Evolutionary conservation across 2,888 invertebrate genomes (phyloP).

Genomic region (Campoletis raptor): DNA sequence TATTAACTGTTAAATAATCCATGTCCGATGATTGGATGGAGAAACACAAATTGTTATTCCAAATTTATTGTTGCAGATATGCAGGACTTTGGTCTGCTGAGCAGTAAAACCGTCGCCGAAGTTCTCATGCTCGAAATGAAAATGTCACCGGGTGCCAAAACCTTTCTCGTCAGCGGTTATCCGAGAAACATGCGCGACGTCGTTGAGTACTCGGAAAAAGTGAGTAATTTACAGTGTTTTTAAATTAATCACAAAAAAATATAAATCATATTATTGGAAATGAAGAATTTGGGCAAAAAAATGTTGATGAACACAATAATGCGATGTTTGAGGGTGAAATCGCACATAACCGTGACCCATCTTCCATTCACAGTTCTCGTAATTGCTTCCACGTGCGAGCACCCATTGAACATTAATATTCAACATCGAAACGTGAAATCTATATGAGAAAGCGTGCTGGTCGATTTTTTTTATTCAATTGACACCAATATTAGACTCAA

Average conservation of each 20-base stretch:
- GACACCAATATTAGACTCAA: slow-evolving; percentile 25
- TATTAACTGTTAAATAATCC: background rate
- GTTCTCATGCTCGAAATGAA: slow-evolving; percentile 97
- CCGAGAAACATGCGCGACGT: slow-evolving; percentile 96
- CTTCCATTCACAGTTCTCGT: slow-evolving; percentile 47
- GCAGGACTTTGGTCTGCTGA: slow-evolving; percentile 94
- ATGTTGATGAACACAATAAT: background rate
- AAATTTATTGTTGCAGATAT: slow-evolving; percentile 87
- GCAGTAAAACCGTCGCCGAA: slow-evolving; percentile 95
- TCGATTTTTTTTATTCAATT: slow-evolving; percentile 23
- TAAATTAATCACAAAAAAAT: background rate
- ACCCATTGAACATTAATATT: slow-evolving; percentile 49
- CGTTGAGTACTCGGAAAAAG: slow-evolving; percentile 96
- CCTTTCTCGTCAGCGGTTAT: slow-evolving; percentile 95
- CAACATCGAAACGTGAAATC: slow-evolving; percentile 36
- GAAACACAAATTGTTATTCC: background rate
- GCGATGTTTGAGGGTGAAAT: background rate
- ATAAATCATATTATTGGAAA: background rate
- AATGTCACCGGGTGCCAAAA: slow-evolving; percentile 95
- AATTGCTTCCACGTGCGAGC: slow-evolving; percentile 41
- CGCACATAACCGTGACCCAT: slow-evolving; percentile 4
- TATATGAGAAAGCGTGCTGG: background rate
- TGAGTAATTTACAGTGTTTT: slow-evolving; percentile 82
- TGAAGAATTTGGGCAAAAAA: background rate
- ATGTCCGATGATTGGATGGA: background rate